Evolutionary conservation across 2,797 vertebrate species (phyloP), one percentile per base, ranked within the genome.

Genomic region (Tenualosa thibaudeaui): DNA sequence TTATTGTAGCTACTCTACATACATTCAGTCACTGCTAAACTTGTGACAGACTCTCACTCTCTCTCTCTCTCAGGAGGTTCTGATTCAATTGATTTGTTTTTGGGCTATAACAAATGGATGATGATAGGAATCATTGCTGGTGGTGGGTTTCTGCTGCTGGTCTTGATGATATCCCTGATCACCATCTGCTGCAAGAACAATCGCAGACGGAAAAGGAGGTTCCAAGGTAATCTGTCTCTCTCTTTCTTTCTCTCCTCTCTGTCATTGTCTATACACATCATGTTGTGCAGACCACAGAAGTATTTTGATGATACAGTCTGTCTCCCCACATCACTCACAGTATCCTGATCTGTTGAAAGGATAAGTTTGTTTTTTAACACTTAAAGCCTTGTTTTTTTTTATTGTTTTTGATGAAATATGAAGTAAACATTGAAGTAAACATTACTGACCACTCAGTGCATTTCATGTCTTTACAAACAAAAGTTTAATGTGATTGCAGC

Each of bases 21-120:
- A 13, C 10, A 54, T 54, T 54, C 53, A 54, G 53, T 54, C 53
- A 24, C 62, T 65, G 6, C 62, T 12, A 31, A 9, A 49, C 7
- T 49, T 4, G 46, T 49, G 46, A 8, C 46, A 49, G 46, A 49
- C 46, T 68, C 62, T 68, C 26, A 1, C 24, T 31, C 24, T 31
- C 60, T 9, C 17, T 65, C 60, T n/a, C 3, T 65, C 24, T 37
- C 7, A 1, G 4, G 46, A 31, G 46, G 46, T 49, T 71, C 2
- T 71, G 26, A 37, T 0, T 43, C 13, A 19, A 15, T 22, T 22
- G 17, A 40, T 13, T 7, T 17, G 3, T 6, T 82, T 19, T 60
- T 56, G 46, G 71, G 71, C 71, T 78, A 43, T n/a, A 46, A 78
- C 40, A 78, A 78, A 17, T 78, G 71, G 71, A 19, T 78, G 5